Conservation (phyloP, 2,888 invertebrate species). For the Eugnorisma glareosa region DNA sequence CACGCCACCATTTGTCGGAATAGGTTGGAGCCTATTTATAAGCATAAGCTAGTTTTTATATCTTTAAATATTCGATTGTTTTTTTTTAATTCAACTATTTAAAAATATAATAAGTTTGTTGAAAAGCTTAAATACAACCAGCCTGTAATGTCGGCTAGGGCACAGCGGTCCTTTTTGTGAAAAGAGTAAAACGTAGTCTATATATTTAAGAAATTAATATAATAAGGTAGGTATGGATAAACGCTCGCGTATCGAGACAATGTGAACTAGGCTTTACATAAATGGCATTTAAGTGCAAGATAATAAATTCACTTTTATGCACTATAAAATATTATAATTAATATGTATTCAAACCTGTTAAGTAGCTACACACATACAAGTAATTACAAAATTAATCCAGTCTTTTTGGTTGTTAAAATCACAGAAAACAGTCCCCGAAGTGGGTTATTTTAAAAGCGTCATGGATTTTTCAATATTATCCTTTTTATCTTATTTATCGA, state of each 20-base stretch:
- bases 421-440: constrained; percentile 12
- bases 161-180: not conserved
- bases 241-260: not conserved
- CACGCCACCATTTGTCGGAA: not conserved
- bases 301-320: not conserved
- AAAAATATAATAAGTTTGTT: not conserved
- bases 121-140: not conserved
- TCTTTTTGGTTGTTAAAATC: constrained; percentile 21
- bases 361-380: not conserved
- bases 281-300: not conserved
- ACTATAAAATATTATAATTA: not conserved
- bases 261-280: constrained; percentile 4
- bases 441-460: not conserved
- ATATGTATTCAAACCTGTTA: not conserved
- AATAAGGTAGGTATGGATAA: not conserved
- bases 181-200: not conserved
- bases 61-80: too few species aligned
- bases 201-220: constrained; percentile 3
- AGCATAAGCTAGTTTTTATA: not conserved
- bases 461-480: not conserved
- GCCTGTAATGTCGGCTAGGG: not conserved
- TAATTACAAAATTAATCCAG: constrained; percentile 31
- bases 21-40: not conserved
- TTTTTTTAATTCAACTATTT: not conserved
- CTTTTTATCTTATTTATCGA: not conserved